Base-by-base conservation (phyloP, 1,140 invertebrate genomes). In the Galendromus occidentalis region DNA sequence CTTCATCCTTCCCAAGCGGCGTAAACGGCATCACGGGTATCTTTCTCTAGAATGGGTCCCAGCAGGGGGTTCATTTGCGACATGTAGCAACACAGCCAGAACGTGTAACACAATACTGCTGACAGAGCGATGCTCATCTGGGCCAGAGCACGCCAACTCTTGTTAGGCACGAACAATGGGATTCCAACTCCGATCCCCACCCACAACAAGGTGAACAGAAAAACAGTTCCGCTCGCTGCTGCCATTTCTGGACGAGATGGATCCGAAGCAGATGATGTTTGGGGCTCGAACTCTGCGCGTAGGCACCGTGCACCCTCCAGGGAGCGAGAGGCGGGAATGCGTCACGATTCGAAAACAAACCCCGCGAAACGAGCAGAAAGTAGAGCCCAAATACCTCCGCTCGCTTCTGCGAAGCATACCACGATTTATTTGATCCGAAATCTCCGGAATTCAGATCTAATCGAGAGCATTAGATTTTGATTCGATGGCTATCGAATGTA, bases 61-160 rank as follows among this genome's bases (percentile, higher is more conserved):
- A 93, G 85, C 47, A 94, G 76, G 0, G 91, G 91, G 79, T 95
- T 93, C 86, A 95, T 89, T 77, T 95, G 91, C 55, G 86, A 84
- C 83, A 94, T 86, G 72, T 91, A 94, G 69, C 87, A 89, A 74
- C 87, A 90, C 42, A 95, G 77, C 91, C 90, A 95, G 74, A 59
- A 59, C 12, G 25, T 22, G 51, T 59, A 59, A 59, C 22, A 59
- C 25, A 25, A 59, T 6, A 59, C 1, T 14, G 51, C n/a, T 33
- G 51, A 59, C 51, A 59, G 25, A 14, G 25, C 51, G 33, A 59
- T 59, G 14, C 25, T 14, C 51, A 59, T 59, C 22, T 59, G 51
- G 14, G 51, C 51, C 22, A 59, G 22, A 29, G 20, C 25, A 18
- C 51, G 51, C 51, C 51, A 59, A 22, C 51, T 59, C 22, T 59